Conservation (phyloP, 2,888 invertebrate genomes). For the Chrysomela aeneicollis region DNA sequence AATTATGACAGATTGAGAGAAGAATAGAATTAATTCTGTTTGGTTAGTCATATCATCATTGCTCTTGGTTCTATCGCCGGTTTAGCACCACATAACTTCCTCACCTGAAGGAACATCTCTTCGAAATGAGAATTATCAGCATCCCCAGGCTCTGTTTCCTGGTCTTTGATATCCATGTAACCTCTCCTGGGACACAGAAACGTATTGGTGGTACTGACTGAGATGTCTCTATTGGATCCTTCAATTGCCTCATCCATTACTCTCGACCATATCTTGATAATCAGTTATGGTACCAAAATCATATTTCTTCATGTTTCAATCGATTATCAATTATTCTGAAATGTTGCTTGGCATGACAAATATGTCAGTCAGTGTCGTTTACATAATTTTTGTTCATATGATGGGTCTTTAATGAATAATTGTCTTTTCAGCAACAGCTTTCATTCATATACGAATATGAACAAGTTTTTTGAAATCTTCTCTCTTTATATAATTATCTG, state of each 20-base stretch:
- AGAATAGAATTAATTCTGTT: no score
- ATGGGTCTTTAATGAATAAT: no score
- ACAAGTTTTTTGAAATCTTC: no score
- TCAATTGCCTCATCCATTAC: constrained; percentile 22
- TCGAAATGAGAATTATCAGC: constrained; percentile 28
- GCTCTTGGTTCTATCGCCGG: no score
- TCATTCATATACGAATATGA: no score
- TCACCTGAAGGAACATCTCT: constrained; percentile 28
- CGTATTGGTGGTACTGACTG: constrained; percentile 25
- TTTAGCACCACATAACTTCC: no score
- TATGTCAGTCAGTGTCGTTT: background rate
- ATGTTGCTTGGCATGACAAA: background rate
- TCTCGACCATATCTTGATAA: background rate
- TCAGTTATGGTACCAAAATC: background rate
- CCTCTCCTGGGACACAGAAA: constrained; percentile 28
- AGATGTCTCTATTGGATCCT: constrained; percentile 10
- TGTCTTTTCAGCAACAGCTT: no score
- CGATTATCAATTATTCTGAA: constrained; percentile 1
- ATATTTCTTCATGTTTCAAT: background rate
- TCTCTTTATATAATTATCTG: no score
- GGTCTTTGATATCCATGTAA: constrained; percentile 23
- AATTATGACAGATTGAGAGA: no score
- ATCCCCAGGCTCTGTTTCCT: constrained; percentile 31
- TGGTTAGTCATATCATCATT: no score
- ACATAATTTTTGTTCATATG: no score